Conservation (phyloP, 2,797 vertebrate species). For the Chelonia mydas region DNA sequence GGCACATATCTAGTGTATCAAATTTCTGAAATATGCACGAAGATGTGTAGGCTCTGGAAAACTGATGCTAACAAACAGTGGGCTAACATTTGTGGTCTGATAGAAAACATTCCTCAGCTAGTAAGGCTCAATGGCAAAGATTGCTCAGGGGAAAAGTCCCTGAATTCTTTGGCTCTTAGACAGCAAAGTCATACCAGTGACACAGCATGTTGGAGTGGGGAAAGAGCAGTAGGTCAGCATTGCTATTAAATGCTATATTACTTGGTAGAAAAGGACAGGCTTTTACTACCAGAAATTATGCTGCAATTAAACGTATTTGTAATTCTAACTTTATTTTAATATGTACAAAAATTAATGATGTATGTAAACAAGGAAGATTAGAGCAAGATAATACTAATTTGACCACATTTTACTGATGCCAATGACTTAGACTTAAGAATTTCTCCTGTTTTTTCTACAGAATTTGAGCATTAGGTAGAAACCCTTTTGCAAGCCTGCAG, state of each 20-base stretch:
- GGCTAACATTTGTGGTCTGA: slow-evolving; percentile 54
- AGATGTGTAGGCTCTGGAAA: background rate
- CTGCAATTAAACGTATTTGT: background rate
- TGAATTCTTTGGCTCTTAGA: slow-evolving; percentile 66
- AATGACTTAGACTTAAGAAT: background rate
- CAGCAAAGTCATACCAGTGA: slow-evolving; percentile 66
- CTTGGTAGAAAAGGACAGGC: background rate
- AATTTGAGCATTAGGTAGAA: background rate
- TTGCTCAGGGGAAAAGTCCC: slow-evolving; percentile 66
- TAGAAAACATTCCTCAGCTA: slow-evolving; percentile 63
- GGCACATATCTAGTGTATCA: background rate
- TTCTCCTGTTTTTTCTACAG: background rate
- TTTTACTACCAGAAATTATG: background rate
- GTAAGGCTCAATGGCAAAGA: slow-evolving; percentile 59
- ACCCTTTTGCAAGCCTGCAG: background rate
- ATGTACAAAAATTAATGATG: background rate
- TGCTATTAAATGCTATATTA: slow-evolving; percentile 15
- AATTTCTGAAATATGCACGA: background rate
- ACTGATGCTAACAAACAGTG: slow-evolving; percentile 34
- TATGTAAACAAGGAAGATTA: background rate
- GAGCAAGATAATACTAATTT: background rate
- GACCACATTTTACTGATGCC: background rate
- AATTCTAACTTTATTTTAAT: background rate
- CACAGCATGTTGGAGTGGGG: slow-evolving; percentile 27
- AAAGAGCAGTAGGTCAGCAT: slow-evolving; percentile 19